phyloP scores from a whole-genome alignment of 23 tunicate species.

The Diplosoma virens region DNA sequence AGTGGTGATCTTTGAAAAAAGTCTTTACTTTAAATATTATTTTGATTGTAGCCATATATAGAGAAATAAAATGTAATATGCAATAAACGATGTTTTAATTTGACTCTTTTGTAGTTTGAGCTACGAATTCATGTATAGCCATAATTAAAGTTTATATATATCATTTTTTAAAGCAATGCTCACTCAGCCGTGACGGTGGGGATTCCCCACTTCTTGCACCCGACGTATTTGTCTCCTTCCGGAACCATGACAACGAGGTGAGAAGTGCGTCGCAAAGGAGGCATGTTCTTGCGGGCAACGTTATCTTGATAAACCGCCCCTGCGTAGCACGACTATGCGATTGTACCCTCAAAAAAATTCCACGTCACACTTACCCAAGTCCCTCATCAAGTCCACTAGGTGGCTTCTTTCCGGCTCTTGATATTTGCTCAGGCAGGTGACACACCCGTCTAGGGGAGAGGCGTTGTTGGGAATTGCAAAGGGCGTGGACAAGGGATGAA shows the following conservation, averaged over 20 bases:
- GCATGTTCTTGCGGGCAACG: constrained; percentile 58
- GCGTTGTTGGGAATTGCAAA: constrained; percentile 35
- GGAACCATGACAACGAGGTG: constrained; percentile 67
- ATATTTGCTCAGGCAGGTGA: constrained; percentile 65
- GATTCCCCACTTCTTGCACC: constrained; percentile 77
- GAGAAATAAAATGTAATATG: too few species aligned
- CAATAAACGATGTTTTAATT: too few species aligned
- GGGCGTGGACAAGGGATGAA: constrained; percentile 76
- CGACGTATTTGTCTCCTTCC: constrained; percentile 81
- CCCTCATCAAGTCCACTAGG: constrained; percentile 40
- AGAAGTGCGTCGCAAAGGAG: constrained; percentile 44
- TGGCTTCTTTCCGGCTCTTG: constrained; percentile 55
- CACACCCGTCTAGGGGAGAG: constrained; percentile 51
- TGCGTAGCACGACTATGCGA: background rate
- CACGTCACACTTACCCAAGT: constrained; percentile 52
- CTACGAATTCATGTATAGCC: too few species aligned
- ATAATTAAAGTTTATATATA: too few species aligned
- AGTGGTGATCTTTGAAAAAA: too few species aligned
- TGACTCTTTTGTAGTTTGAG: too few species aligned
- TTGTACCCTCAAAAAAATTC: background rate
- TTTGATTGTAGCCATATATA: too few species aligned
- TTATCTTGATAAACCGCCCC: constrained; percentile 70
- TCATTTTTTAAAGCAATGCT: too few species aligned
- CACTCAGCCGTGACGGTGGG: constrained; percentile 62
- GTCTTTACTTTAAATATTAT: too few species aligned